Percentiles rank a stretch among this genome's conserved stretches.
Evolutionary conservation across 23 tunicate species (phyloP).

Genomic region (Halocynthia aurantium): DNA sequence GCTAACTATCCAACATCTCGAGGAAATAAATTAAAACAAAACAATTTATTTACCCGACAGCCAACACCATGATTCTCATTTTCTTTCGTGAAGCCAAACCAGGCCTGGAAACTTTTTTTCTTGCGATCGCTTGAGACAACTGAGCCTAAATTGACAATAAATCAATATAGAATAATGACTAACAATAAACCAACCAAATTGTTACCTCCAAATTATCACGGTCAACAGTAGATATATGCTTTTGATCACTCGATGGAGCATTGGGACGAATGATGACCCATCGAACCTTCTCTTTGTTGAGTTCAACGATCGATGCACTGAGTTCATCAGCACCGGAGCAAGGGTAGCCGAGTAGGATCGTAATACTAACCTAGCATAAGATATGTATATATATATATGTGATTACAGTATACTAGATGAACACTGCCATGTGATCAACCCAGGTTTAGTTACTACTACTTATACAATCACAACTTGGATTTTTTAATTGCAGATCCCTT

Average conservation of each 20-base stretch:
- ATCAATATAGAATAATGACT: no score
- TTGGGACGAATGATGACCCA: constrained; percentile 59
- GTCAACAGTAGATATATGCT: not conserved
- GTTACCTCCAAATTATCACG: constrained; percentile 2
- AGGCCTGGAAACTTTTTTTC: constrained; percentile 42
- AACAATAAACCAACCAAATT: no score
- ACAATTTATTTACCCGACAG: constrained; percentile 34
- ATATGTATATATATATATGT: no score
- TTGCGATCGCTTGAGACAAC: constrained; percentile 40
- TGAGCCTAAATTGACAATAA: constrained; percentile 11
- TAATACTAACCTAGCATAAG: constrained; percentile 1
- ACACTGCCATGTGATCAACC: no score
- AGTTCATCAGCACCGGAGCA: constrained; percentile 50
- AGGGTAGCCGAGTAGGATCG: constrained; percentile 57
- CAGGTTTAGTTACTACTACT: no score
- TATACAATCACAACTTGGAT: no score
- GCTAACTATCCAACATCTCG: not conserved
- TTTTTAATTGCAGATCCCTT: no score
- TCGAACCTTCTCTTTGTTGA: constrained; percentile 68
- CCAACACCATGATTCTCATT: constrained; percentile 52
- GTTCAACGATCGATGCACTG: constrained; percentile 38
- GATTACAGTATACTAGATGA: no score
- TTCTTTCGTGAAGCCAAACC: constrained; percentile 67
- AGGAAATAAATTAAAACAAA: no score
- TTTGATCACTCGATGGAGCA: no score